A percentile compares a stretch with the other conserved stretches of the same genome.
Conservation (phyloP, 2,888 invertebrate species). For the Spialia ferax region DNA sequence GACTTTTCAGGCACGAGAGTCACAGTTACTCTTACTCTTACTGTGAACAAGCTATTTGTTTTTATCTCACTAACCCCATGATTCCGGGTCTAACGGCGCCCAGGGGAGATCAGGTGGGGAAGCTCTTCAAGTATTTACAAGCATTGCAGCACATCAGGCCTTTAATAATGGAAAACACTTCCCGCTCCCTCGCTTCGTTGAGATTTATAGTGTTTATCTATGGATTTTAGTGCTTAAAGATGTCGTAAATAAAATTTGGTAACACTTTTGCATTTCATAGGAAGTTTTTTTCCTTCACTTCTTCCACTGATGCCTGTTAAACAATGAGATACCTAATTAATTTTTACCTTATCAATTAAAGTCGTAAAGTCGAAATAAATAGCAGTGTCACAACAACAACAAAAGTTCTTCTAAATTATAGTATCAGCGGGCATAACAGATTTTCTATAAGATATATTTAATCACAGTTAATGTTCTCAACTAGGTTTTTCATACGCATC, state of each 20-base stretch:
- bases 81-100: constrained; percentile 26
- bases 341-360: too few relatives aligned
- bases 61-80: constrained; percentile 6
- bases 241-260: not conserved
- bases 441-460: too few relatives aligned
- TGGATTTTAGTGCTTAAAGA: not conserved
- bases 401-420: too few relatives aligned
- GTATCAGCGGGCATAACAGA: too few relatives aligned
- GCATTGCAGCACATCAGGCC: constrained; percentile 21
- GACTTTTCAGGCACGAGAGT: not conserved
- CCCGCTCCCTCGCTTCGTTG: constrained; percentile 1
- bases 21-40: not conserved
- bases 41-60: not conserved
- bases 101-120: constrained; percentile 34
- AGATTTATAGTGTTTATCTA: constrained; percentile 31
- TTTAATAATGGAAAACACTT: constrained; percentile 38
- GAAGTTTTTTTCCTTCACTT: too few relatives aligned
- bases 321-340: too few relatives aligned
- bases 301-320: too few relatives aligned
- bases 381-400: too few relatives aligned
- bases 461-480: too few relatives aligned
- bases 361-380: too few relatives aligned
- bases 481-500: too few relatives aligned
- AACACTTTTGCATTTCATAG: too few relatives aligned
- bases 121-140: constrained; percentile 38